A percentile compares a stretch with the other conserved stretches of the same genome.
These are phyloP conservation scores for Kryptolebias marmoratus DNA, from an alignment of 2,113 vertebrate genomes.

Conservation along the genomic window DNA sequence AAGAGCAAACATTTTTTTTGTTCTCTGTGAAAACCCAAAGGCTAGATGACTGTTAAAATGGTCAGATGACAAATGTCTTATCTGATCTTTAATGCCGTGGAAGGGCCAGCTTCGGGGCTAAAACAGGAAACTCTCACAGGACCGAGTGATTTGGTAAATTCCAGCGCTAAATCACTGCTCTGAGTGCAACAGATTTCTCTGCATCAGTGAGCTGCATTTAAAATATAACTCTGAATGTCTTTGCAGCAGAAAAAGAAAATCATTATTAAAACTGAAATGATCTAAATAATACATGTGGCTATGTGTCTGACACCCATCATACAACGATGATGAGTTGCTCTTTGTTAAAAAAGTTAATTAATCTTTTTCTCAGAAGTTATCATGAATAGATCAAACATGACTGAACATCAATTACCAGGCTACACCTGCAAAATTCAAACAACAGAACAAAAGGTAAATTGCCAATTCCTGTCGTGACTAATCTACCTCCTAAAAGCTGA, in stretches of 20 bases:
- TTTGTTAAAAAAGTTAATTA: not conserved
- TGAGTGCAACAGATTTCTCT: constrained; percentile 37
- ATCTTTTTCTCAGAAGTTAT: not conserved
- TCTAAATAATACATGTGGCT: not conserved
- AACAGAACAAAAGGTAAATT: constrained; percentile 27
- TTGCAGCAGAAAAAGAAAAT: constrained; percentile 5
- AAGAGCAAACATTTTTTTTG: constrained; percentile 49
- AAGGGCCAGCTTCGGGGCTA: constrained; percentile 61
- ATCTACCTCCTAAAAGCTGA: constrained; percentile 48
- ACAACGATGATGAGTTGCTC: too few relatives aligned
- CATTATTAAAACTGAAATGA: not conserved
- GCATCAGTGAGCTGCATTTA: constrained; percentile 46
- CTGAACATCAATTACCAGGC: not conserved
- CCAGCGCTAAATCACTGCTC: constrained; percentile 63
- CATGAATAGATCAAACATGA: not conserved
- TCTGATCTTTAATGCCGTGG: constrained; percentile 70
- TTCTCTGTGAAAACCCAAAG: constrained; percentile 65
- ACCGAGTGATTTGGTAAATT: constrained; percentile 67
- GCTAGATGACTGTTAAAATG: constrained; percentile 76
- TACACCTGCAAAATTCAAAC: constrained; percentile 10
- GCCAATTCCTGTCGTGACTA: constrained; percentile 51
- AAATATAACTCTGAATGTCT: constrained; percentile 24
- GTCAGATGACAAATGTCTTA: constrained; percentile 81
- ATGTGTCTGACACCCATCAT: not conserved
- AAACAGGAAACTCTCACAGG: constrained; percentile 69